phyloP scores from a whole-genome alignment of 2,888 invertebrate species.

The Ectemnius cavifrons region DNA sequence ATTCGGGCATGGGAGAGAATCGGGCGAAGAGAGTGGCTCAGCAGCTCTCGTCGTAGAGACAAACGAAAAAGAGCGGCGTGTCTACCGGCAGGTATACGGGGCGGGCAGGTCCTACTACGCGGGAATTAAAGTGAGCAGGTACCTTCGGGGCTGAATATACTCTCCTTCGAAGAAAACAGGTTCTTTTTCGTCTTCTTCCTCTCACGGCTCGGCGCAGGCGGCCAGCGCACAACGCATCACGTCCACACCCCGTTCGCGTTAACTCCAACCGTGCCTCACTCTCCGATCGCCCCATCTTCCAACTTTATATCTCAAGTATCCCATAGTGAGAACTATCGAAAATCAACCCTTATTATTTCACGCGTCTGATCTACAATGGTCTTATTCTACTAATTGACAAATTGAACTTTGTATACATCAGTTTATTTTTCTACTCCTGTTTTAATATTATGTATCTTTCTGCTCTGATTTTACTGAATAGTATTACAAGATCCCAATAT shows the following conservation, averaged over 20 bases:
- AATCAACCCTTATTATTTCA: no score
- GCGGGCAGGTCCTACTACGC: conserved; percentile 68
- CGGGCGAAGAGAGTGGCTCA: not conserved
- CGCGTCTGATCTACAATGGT: no score
- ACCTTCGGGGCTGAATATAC: conserved; percentile 64
- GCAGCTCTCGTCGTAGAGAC: conserved; percentile 17
- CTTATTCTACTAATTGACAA: no score
- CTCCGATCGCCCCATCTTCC: no score
- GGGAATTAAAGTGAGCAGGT: conserved; percentile 75
- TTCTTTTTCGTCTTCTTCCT: conserved; percentile 67
- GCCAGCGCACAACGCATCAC: not conserved
- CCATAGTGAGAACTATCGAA: no score
- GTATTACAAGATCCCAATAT: no score
- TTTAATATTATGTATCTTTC: no score
- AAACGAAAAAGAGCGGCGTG: conserved; percentile 38
- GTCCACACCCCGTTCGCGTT: conserved; percentile 56
- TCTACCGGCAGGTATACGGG: conserved; percentile 35
- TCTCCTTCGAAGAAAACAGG: conserved; percentile 69
- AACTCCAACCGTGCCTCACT: conserved; percentile 49
- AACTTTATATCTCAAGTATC: no score
- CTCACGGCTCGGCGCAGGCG: conserved; percentile 48
- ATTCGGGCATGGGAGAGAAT: conserved; percentile 15
- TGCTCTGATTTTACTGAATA: no score
- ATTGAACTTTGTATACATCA: no score
- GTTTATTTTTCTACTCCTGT: no score